These are phyloP conservation scores for Cynaeus angustus DNA, from an alignment of 2,888 invertebrate genomes.

Conservation along the genomic window DNA sequence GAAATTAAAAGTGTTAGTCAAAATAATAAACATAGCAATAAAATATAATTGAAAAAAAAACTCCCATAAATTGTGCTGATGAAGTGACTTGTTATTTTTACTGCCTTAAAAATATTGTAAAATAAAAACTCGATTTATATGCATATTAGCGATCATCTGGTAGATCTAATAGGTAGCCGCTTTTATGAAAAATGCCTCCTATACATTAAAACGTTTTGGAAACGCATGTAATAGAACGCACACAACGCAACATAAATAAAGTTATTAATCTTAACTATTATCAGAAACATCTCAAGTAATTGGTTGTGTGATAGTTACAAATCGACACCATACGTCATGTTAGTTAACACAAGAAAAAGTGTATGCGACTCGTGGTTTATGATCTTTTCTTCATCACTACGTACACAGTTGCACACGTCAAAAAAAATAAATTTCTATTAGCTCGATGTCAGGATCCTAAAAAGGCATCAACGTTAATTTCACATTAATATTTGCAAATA, in stretches of 20 bases:
- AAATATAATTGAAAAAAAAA: background rate
- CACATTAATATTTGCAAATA: constrained; percentile 8
- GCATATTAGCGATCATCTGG: constrained; percentile 43
- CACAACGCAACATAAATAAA: constrained; percentile 60
- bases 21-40: too few species aligned
- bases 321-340: constrained; percentile 64
- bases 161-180: constrained; percentile 45
- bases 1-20: constrained; percentile 1
- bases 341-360: constrained; percentile 33
- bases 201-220: constrained; percentile 46
- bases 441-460: too few species aligned
- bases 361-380: too few species aligned
- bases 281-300: constrained; percentile 66
- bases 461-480: background rate
- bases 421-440: too few species aligned
- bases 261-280: constrained; percentile 64
- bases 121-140: constrained; percentile 46
- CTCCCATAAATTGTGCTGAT: too few species aligned
- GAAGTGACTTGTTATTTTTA: too few species aligned
- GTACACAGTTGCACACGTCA: too few species aligned
- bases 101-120: background rate
- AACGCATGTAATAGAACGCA: constrained; percentile 32
- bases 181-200: constrained; percentile 42
- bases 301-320: constrained; percentile 65
- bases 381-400: background rate